phyloP scores from a whole-genome alignment of 2,797 vertebrate species.

The Hypotaenidia philippensis region DNA sequence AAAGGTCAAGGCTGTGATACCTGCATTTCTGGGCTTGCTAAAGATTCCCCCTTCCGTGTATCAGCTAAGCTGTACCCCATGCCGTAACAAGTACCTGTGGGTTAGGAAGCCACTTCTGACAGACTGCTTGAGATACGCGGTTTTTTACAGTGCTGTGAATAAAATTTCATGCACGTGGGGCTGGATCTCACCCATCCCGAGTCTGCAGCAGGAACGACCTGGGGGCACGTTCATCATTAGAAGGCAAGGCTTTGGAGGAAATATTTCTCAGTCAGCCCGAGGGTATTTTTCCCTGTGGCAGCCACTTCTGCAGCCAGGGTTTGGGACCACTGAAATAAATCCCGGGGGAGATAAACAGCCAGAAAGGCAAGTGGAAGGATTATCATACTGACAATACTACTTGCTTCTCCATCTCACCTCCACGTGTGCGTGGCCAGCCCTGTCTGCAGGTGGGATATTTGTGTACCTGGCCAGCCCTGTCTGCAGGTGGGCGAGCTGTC shows the following conservation, averaged over 20 bases:
- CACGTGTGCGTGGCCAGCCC: neutral
- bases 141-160: neutral
- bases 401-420: neutral
- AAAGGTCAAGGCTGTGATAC: neutral
- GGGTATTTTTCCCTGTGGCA: neutral
- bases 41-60: neutral
- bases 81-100: neutral
- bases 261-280: neutral
- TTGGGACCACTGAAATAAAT: neutral
- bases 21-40: conserved; percentile 20
- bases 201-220: neutral
- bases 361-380: neutral
- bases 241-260: neutral
- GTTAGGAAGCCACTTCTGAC: neutral
- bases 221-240: too few species aligned
- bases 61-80: neutral
- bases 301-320: neutral
- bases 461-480: neutral
- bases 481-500: neutral
- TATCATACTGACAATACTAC: neutral
- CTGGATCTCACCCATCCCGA: neutral
- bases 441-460: neutral
- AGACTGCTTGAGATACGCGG: neutral
- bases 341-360: neutral
- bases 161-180: accelerated